Evolutionary conservation across 1,140 invertebrate genomes (phyloP).

Genomic region (Aphelenchoides fujianensis): DNA sequence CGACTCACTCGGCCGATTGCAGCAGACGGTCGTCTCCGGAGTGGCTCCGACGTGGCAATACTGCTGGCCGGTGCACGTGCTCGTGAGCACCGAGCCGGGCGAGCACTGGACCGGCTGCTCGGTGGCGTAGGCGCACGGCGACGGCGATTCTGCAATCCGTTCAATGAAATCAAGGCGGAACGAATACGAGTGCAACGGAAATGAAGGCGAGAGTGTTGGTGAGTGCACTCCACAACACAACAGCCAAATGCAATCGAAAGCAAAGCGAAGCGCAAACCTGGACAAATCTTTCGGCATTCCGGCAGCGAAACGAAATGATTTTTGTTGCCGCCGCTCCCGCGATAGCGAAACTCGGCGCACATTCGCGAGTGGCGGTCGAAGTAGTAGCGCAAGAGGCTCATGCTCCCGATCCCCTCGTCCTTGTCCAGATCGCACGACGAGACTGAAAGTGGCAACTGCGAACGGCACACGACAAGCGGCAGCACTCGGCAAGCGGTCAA

Average conservation of each 20-base stretch:
- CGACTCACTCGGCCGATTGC: conserved; percentile 52
- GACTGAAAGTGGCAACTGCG: conserved; percentile 51
- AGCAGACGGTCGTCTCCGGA: conserved; percentile 57
- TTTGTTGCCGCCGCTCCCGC: conserved; percentile 48
- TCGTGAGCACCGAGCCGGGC: conserved; percentile 39
- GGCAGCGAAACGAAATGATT: conserved; percentile 52
- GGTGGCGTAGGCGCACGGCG: conserved; percentile 55
- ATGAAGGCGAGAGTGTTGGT: background rate
- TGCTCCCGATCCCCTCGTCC: conserved; percentile 49
- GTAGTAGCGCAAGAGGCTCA: conserved; percentile 40
- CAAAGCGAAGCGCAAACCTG: too few species aligned
- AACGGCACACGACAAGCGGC: too few species aligned
- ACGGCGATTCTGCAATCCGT: conserved; percentile 56
- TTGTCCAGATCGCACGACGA: conserved; percentile 47
- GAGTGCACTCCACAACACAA: conserved; percentile 28
- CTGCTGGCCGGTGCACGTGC: conserved; percentile 46
- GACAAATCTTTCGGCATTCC: conserved; percentile 50
- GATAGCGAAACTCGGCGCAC: conserved; percentile 51
- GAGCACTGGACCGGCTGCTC: conserved; percentile 35
- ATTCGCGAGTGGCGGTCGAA: conserved; percentile 48
- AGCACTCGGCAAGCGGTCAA: conserved; percentile 17
- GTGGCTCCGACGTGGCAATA: conserved; percentile 59
- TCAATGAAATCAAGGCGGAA: too few species aligned
- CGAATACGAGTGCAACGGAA: conserved; percentile 9
- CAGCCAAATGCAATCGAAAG: conserved; percentile 21